Conservation (phyloP, 2,888 invertebrate species). For the Spatulosminthurus flaviceps region DNA sequence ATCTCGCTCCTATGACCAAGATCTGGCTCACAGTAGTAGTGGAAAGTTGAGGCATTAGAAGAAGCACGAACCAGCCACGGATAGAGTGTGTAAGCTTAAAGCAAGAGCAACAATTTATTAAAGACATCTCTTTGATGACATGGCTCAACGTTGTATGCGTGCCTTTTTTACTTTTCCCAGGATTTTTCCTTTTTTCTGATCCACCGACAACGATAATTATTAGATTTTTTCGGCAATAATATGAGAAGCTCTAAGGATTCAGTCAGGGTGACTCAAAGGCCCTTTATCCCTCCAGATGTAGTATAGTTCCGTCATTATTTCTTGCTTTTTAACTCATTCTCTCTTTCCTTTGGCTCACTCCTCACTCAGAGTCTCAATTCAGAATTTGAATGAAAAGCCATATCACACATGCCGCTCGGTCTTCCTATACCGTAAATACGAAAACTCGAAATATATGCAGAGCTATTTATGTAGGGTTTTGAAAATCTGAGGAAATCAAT, state of each 20-base stretch:
- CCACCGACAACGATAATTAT: not conserved
- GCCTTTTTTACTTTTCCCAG: constrained; percentile 9
- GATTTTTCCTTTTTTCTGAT: constrained; percentile 8
- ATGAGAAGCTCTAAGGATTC: not conserved
- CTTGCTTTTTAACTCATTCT: not conserved
- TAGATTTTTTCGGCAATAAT: not conserved
- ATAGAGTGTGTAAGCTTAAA: not conserved
- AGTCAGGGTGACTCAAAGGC: not conserved
- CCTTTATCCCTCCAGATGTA: not conserved
- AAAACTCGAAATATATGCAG: too few relatives aligned
- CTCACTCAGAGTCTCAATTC: not conserved
- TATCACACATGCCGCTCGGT: too few relatives aligned
- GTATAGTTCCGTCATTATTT: not conserved
- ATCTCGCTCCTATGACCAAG: not conserved
- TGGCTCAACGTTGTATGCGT: not conserved
- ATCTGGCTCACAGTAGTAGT: too few relatives aligned
- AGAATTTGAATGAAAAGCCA: too few relatives aligned
- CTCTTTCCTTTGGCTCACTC: not conserved
- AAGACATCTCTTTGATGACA: constrained; percentile 18
- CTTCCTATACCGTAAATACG: too few relatives aligned
- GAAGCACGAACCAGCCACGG: constrained; percentile 18
- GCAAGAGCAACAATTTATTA: not conserved
- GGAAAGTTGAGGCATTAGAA: not conserved
- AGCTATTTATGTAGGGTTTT: too few relatives aligned
- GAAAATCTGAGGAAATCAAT: too few relatives aligned